Evolutionary conservation across 2,797 vertebrate genomes (phyloP), one percentile per base, ranked within the genome.

Genomic region (Halcyon smyrnensis): DNA sequence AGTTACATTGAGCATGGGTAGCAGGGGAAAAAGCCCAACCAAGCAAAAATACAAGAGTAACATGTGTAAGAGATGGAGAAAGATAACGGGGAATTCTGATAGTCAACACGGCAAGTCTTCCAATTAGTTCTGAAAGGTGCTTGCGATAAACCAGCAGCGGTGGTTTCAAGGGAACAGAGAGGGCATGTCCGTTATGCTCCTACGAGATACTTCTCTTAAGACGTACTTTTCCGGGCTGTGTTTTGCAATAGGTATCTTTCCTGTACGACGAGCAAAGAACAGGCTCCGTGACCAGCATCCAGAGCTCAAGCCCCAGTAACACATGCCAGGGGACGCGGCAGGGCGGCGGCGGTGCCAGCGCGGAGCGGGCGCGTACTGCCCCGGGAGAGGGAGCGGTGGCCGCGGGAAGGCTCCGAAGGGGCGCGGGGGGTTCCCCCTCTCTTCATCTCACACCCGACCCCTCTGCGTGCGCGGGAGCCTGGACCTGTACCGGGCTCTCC

Each of bases 401-500:
- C 25, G 16, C 14, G 48, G 39, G 43, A 3, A 3, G n/a, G 23
- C 5, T 37, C 32, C 30, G 13, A 7, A 43, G 15, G 53, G 15
- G 50, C 12, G 14, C 23, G 14, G 43, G 37, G 32, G 32, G 4
- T 41, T 46, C 5, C 18, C 16, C n/a, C 4, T 1, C 17, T 14
- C 39, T 1, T 16, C 34, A 1, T 2, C 8, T 7, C 48, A 1
- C 5, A 8, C 46, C 51, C 19, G 30, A 41, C 30, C 18, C 45
- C 34, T 5, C 0, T 8, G 56, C 6, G 19, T 23, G 51, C 15
- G 8, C 2, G 20, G 12, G 28, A 64, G 12, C n/a, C 34, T 2
- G 1, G 4, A 0, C 3, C 34, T 24, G 20, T 34, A 18, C 53
- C 36, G 6, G 30, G n/a, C 30, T 60, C 74, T 11, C 24, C 9